These are phyloP conservation scores for Cynopterus sphinx DNA, from an alignment of 2,797 vertebrate species.

Conservation along the genomic window DNA sequence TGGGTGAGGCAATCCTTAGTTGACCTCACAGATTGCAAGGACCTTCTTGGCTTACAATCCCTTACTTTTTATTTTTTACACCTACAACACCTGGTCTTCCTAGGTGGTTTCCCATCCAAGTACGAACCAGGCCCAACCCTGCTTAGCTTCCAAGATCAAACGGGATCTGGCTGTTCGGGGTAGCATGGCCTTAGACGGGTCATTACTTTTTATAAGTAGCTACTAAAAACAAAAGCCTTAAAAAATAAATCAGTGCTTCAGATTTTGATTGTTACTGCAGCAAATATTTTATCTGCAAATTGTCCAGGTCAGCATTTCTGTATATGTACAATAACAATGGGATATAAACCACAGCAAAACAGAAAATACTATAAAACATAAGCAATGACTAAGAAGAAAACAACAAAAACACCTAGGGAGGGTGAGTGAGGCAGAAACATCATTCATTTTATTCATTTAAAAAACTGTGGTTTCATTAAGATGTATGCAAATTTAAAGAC, in stretches of 20 bases:
- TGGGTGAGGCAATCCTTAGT: too few species aligned
- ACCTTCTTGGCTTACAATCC: too few species aligned
- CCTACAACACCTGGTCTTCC: too few species aligned
- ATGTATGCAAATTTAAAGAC: constrained; percentile 21
- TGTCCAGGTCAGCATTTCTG: neutral
- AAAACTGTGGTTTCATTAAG: neutral
- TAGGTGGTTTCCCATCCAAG: too few species aligned
- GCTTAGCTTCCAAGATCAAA: too few species aligned
- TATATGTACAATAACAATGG: neutral
- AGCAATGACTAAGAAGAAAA: constrained; percentile 12
- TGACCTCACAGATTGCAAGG: too few species aligned
- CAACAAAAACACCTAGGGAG: neutral
- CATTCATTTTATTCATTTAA: neutral
- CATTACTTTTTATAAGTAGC: constrained; percentile 48
- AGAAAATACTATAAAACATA: neutral
- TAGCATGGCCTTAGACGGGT: too few species aligned
- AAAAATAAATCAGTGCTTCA: constrained; percentile 64
- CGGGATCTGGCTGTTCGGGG: too few species aligned
- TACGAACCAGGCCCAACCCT: too few species aligned
- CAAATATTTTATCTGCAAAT: constrained; percentile 36
- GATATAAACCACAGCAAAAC: neutral
- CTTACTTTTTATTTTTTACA: too few species aligned
- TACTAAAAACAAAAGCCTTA: constrained; percentile 65
- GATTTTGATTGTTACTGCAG: constrained; percentile 29
- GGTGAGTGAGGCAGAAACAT: neutral